Evolutionary conservation across 23 tunicate genomes (phyloP), one percentile per base, ranked within the genome.

Genomic region (Clavelina lepadiformis): DNA sequence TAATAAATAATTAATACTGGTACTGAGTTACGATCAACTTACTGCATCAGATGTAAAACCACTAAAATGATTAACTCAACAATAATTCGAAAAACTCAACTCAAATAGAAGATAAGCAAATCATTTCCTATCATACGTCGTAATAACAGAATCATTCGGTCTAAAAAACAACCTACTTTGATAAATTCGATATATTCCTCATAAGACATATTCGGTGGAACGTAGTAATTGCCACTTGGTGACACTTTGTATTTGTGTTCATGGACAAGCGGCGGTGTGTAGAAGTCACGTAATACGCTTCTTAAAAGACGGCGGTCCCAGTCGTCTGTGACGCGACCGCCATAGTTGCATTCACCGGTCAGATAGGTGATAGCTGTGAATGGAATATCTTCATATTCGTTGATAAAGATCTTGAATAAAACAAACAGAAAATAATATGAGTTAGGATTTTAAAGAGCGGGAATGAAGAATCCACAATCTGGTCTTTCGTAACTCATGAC

Each of bases 271-370:
- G 80, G 25, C 3, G 81, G 81, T 34, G 70, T 73, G 76, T 94
- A 94, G 69, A 94, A 74, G 61, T 80, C 94, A n/a, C 47, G 51
- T 44, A 94, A 58, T 3, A 78, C 49, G 38, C 82, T 63, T 15
- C 88, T 66, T 31, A 94, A 44, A 60, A 94, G 69, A 65, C 99
- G 86, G 7, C 99, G 81, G 52, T 94, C 99, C 91, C 94, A 86
- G 76, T 94, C 99, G 57, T 94, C 99, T 18, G 99, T 94, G 64
- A 94, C 99, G 22, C 99, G 71, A 3, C 99, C 99, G 4, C 99
- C 99, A 63, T 94, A 94, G 69, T 94, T 94, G 58, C 99, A 94
- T 50, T 94, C 99, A 35, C 99, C 99, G n/a, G 99, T 94, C 60
- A 94, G 52, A 46, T 94, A 94, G 11, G 93, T 79, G 55, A 93